These are phyloP conservation scores for Aphodius granarius DNA, from an alignment of 2,888 invertebrate species.

Conservation along the genomic window DNA sequence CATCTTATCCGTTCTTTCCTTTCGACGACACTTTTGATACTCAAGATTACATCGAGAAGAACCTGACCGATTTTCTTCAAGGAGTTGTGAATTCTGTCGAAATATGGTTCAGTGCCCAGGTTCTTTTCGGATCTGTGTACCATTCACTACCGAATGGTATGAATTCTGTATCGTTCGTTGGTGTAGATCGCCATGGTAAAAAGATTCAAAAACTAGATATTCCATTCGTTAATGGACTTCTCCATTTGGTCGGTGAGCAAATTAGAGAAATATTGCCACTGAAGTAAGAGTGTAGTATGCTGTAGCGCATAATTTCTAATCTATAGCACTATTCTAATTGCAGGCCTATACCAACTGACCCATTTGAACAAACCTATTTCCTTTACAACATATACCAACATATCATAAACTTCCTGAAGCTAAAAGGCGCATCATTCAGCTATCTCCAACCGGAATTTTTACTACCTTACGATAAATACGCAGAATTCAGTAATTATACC, in stretches of 20 bases:
- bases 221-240: not conserved
- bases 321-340: not conserved
- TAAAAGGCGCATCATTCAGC: conserved; percentile 48
- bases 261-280: not conserved
- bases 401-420: conserved; percentile 46
- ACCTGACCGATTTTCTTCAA: not conserved
- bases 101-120: conserved; percentile 8
- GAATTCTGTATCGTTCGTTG: not conserved
- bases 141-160: conserved; percentile 6
- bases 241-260: not conserved
- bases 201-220: not conserved
- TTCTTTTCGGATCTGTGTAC: not conserved
- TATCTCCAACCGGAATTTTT: conserved; percentile 52
- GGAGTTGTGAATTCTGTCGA: not conserved
- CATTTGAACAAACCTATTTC: conserved; percentile 21
- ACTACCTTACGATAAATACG: conserved; percentile 43
- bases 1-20: conserved; percentile 7
- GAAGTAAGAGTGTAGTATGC: not conserved
- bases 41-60: not conserved
- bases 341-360: not conserved
- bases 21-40: not conserved
- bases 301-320: not conserved
- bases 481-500: conserved; percentile 42
- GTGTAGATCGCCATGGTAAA: not conserved
- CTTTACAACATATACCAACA: conserved; percentile 44